Conservation (phyloP, 2,888 invertebrate species). For the Agrochola litura region DNA sequence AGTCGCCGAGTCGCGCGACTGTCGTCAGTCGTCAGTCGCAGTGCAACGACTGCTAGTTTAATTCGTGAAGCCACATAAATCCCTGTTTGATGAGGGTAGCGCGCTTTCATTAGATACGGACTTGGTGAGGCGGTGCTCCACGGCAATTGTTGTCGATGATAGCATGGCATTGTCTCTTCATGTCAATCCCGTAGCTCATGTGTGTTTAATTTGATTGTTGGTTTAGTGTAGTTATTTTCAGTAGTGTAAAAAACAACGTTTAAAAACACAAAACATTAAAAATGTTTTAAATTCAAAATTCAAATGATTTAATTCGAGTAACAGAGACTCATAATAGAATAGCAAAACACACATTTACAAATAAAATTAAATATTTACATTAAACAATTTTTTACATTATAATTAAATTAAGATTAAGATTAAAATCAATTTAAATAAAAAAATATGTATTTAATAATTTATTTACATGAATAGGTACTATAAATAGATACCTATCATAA, state of each 20-base stretch:
- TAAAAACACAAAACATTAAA: no score
- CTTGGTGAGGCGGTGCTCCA: constrained; percentile 68
- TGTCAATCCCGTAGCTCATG: constrained; percentile 45
- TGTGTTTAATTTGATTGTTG: constrained; percentile 33
- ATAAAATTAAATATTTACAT: no score
- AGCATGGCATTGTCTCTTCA: constrained; percentile 57
- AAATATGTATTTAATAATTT: neutral
- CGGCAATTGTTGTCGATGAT: constrained; percentile 63
- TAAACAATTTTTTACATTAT: no score
- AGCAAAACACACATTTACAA: no score
- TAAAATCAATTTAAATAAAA: neutral
- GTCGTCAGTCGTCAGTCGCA: constrained; percentile 54
- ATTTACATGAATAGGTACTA: neutral
- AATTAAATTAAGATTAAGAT: no score
- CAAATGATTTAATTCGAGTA: no score
- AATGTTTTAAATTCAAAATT: no score
- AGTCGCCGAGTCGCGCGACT: constrained; percentile 54
- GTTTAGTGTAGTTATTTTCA: neutral
- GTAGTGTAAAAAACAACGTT: no score
- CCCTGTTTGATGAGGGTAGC: constrained; percentile 78
- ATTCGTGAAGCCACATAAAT: constrained; percentile 79
- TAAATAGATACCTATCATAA: neutral
- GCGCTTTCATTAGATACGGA: constrained; percentile 76
- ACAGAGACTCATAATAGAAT: no score
- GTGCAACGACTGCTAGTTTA: constrained; percentile 75